phyloP scores from a whole-genome alignment of 2,113 vertebrate genomes.

The Odocoileus hemionus region DNA sequence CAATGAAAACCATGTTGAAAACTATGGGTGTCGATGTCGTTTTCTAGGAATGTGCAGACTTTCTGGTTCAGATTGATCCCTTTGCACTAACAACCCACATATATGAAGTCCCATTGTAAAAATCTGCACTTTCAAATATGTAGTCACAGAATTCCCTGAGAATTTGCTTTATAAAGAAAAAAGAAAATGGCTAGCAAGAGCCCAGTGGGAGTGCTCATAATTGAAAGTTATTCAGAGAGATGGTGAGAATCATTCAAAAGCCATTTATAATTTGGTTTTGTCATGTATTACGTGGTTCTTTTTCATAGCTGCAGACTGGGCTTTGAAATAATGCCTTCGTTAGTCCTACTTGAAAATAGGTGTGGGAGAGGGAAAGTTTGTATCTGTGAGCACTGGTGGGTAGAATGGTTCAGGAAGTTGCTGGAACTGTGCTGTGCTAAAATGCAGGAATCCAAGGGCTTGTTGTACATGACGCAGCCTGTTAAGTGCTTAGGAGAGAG shows the following conservation, averaged over 20 bases:
- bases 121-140: not conserved
- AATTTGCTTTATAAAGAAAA: slow-evolving; percentile 1
- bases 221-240: not conserved
- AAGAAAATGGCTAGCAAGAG: not conserved
- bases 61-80: not conserved
- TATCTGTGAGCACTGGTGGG: not conserved
- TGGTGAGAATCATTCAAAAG: not conserved
- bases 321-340: not conserved
- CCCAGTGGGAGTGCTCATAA: not conserved
- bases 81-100: not conserved
- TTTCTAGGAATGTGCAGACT: not conserved
- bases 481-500: not conserved
- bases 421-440: not conserved
- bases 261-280: not conserved
- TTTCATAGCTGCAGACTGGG: not conserved
- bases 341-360: not conserved
- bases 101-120: not conserved
- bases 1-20: not conserved
- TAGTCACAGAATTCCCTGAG: not conserved
- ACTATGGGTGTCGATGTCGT: not conserved
- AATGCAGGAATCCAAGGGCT: not conserved
- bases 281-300: not conserved
- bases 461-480: not conserved
- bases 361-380: not conserved
- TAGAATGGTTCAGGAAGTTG: not conserved